A percentile compares a stretch with the other conserved stretches of the same genome.
Conservation (phyloP, 1,140 invertebrate genomes). For the Drosophila mauritiana region DNA sequence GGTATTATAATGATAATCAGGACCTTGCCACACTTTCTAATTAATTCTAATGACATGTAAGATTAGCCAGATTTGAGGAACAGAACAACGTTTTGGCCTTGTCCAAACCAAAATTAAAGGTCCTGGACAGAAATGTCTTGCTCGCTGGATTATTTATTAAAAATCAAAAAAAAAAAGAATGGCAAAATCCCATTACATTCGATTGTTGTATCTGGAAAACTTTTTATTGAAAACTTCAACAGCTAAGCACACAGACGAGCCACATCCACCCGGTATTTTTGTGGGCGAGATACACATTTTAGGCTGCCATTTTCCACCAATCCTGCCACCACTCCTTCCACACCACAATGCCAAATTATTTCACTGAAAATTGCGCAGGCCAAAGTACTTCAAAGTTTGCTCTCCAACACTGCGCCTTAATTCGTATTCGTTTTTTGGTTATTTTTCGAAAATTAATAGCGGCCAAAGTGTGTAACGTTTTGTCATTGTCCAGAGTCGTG, state of each 20-base stretch:
- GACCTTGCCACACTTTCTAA: neutral
- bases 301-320: conserved; percentile 2
- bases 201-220: neutral
- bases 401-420: conserved; percentile 27
- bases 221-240: neutral
- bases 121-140: too few species aligned
- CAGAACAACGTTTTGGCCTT: too few species aligned
- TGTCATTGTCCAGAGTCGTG: conserved; percentile 56
- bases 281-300: conserved; percentile 9
- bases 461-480: conserved; percentile 69
- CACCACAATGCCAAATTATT: conserved; percentile 20
- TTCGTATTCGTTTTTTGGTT: conserved; percentile 36
- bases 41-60: neutral
- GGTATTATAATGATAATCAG: neutral
- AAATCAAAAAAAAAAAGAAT: neutral
- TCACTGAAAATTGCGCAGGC: conserved; percentile 13
- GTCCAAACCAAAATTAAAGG: too few species aligned
- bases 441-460: conserved; percentile 77
- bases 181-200: conserved; percentile 6
- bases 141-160: too few species aligned
- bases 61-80: too few species aligned
- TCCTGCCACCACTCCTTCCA: neutral
- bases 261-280: neutral
- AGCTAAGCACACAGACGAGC: conserved; percentile 1
- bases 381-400: conserved; percentile 31